These are phyloP conservation scores for Entomobrya multifasciata DNA, from an alignment of 2,888 invertebrate species.

Conservation along the genomic window DNA sequence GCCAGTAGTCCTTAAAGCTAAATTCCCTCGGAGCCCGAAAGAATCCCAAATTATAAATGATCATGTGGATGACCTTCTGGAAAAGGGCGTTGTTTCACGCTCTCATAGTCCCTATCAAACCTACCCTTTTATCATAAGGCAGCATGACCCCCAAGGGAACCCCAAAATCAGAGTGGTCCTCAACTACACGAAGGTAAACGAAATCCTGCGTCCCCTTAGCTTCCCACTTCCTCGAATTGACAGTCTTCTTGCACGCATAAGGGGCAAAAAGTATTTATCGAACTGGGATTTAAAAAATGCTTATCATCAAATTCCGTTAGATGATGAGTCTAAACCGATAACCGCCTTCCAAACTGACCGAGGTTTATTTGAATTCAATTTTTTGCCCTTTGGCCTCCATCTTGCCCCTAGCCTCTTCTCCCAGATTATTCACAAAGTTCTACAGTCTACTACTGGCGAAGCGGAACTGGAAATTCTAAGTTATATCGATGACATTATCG, in stretches of 20 bases:
- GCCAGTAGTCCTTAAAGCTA: background rate
- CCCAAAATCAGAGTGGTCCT: background rate
- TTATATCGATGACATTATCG: too few relatives aligned
- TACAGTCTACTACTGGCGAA: too few relatives aligned
- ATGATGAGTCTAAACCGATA: background rate
- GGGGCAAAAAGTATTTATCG: background rate
- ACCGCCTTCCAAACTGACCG: background rate
- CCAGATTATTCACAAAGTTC: too few relatives aligned
- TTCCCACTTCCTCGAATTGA: constrained; percentile 13
- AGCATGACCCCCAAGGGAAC: background rate
- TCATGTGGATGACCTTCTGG: background rate
- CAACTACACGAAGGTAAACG: background rate
- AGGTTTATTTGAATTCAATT: constrained; percentile 14
- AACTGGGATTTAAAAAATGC: background rate
- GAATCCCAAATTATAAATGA: background rate
- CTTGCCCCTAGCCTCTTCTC: too few relatives aligned
- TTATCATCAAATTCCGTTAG: background rate
- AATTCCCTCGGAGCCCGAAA: background rate
- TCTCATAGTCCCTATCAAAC: background rate
- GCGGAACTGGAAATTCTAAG: too few relatives aligned
- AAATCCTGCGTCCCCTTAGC: background rate
- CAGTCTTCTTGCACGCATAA: background rate
- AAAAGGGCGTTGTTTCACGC: background rate
- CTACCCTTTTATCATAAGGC: background rate
- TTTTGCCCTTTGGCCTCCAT: background rate